Evolutionary conservation across 2,888 invertebrate genomes (phyloP).

Genomic region (Sturmia bella): DNA sequence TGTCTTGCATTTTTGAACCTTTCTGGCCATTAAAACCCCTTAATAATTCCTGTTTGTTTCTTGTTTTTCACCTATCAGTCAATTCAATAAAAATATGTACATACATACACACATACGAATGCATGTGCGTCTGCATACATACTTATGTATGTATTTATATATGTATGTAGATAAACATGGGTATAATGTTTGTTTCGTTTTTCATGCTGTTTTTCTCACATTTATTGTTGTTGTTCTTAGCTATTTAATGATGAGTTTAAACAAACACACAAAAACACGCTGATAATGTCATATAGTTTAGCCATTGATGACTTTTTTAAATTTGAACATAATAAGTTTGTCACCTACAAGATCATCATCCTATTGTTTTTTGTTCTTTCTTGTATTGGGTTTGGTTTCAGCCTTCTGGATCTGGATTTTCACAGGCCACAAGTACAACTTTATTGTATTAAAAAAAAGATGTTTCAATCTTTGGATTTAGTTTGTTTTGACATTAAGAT

Average conservation of each 20-base stretch:
- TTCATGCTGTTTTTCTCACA: constrained; percentile 71
- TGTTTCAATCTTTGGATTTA: background rate
- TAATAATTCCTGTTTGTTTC: constrained; percentile 7
- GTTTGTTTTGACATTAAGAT: constrained; percentile 49
- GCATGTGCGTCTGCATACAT: background rate
- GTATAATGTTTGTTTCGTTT: constrained; percentile 7
- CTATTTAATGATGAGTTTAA: constrained; percentile 75
- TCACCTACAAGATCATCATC: constrained; percentile 77
- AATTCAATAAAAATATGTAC: constrained; percentile 7
- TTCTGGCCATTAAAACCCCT: background rate
- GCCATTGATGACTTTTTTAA: constrained; percentile 59
- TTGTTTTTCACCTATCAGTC: background rate
- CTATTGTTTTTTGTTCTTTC: constrained; percentile 44
- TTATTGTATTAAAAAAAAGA: constrained; percentile 24
- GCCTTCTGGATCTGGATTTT: constrained; percentile 35
- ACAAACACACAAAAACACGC: constrained; percentile 24
- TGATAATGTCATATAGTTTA: constrained; percentile 56
- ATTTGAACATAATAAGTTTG: constrained; percentile 77
- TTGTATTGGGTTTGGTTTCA: constrained; percentile 16
- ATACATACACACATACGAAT: background rate
- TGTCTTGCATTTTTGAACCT: too few species aligned
- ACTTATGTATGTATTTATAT: too few species aligned
- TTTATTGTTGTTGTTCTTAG: constrained; percentile 63
- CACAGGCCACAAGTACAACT: constrained; percentile 40
- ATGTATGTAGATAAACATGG: too few species aligned